Evolutionary conservation across 1,140 invertebrate species (phyloP).

Genomic region (Pollicipes pollicipes): DNA sequence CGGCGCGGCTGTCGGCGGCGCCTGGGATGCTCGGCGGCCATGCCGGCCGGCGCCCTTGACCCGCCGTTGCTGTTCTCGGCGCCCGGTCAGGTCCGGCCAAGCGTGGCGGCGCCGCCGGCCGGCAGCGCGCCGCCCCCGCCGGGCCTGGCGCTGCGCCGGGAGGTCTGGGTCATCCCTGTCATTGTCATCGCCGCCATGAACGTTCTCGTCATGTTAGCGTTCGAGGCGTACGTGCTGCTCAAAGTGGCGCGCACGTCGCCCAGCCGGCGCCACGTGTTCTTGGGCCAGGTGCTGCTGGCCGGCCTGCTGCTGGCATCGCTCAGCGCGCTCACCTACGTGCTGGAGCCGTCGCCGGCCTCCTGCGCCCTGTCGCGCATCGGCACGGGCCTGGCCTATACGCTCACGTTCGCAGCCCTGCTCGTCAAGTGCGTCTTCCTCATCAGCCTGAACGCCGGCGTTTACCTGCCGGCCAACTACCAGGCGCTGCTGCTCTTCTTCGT

Average conservation of each 20-base stretch:
- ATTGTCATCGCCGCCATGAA: conserved; percentile 55
- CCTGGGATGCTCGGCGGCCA: no score
- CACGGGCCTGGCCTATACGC: conserved; percentile 63
- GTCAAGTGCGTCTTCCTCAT: conserved; percentile 87
- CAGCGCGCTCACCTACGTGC: conserved; percentile 55
- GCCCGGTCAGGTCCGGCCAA: not conserved
- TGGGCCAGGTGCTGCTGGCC: conserved; percentile 74
- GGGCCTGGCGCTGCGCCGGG: conserved; percentile 39
- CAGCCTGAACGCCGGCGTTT: conserved; percentile 74
- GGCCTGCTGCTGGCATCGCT: conserved; percentile 68
- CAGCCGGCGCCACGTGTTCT: conserved; percentile 64
- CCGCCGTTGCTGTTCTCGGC: not conserved
- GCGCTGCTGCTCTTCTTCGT: conserved; percentile 75
- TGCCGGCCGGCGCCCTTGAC: not conserved
- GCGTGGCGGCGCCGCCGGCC: no score
- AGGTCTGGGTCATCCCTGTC: conserved; percentile 70
- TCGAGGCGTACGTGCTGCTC: conserved; percentile 77
- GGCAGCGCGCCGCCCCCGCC: not conserved
- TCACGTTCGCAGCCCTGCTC: conserved; percentile 77
- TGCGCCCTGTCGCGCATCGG: conserved; percentile 69
- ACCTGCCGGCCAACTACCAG: conserved; percentile 78
- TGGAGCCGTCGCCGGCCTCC: conserved; percentile 55
- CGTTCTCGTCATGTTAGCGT: conserved; percentile 58
- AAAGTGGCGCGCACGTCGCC: conserved; percentile 66
- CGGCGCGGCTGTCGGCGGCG: no score